Evolutionary conservation across 2,113 vertebrate species (phyloP), one percentile per base, ranked within the genome.

Genomic region (Syngnathoides biaculeatus): DNA sequence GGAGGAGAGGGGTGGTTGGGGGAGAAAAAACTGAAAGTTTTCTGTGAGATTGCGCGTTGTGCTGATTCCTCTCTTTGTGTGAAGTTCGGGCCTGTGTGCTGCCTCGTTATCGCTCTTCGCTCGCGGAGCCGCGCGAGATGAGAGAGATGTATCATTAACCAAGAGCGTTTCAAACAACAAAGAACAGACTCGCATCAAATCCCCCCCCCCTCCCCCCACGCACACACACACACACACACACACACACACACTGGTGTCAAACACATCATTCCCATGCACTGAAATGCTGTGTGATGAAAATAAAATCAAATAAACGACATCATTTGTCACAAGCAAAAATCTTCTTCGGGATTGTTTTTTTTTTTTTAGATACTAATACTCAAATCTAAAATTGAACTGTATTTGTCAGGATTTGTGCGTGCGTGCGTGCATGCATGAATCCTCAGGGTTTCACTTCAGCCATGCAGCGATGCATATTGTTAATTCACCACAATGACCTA

Each of bases 401-500:
- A 67, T 79, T 81, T 81, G 77, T 71, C 26, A 48, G 35, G 55
- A 61, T 42, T 67, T 64, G 75, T 69, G 64, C 50, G 67, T 43
- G 35, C 27, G 20, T 47, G 39, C 67, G 13, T 55, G 52, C 12
- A 56, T 67, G 13, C 60, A 64, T 22, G 66, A 57, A 59, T 75
- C 63, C 55, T 71, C 53, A 60, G 63, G 67, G 71, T 62, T 80
- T 73, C 55, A 67, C 79, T 84, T 79, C 73, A 81, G 80, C 73
- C 81, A 74, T 77, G 82, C 78, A 84, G 80, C 79, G 75, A 79
- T 82, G 79, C 81, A 85, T 80, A 88, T 84, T 79, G 77, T 83
- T 82, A 85, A 87, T 80, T 85, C 83, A 83, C 63, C 62, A 72
- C 24, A 50, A 35, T 88, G 89, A 88, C 87, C 87, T 87, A 90